Evolutionary conservation across 2,113 vertebrate genomes (phyloP).

Genomic region (Potamarius usumacintae): DNA sequence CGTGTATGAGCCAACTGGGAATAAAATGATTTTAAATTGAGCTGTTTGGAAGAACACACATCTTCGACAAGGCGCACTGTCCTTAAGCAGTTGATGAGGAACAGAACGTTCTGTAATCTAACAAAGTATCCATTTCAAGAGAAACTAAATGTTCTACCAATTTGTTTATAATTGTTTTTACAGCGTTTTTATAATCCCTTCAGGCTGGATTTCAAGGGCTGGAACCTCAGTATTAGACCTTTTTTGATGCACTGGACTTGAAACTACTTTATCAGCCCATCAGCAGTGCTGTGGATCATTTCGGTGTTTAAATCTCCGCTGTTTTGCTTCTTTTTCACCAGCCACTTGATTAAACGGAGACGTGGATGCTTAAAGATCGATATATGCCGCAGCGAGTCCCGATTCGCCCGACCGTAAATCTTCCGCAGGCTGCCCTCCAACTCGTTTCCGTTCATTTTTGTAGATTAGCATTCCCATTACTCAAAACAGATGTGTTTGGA

Average conservation of each 20-base stretch:
- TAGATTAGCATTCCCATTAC: constrained; percentile 75
- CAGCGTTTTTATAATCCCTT: constrained; percentile 58
- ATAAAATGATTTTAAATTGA: constrained; percentile 1
- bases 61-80: neutral
- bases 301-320: constrained; percentile 40
- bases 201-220: constrained; percentile 66
- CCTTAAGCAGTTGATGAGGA: neutral
- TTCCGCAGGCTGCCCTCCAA: constrained; percentile 56
- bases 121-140: neutral
- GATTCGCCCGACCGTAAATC: constrained; percentile 67
- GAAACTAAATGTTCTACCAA: constrained; percentile 66
- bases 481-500: constrained; percentile 71
- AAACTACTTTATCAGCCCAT: neutral
- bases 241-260: constrained; percentile 61
- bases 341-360: constrained; percentile 63
- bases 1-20: constrained; percentile 3
- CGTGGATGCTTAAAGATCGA: constrained; percentile 69
- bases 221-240: constrained; percentile 49
- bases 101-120: neutral
- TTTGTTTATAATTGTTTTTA: constrained; percentile 52
- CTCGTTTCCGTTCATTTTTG: constrained; percentile 67
- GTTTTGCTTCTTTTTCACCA: constrained; percentile 51
- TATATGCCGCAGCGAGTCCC: constrained; percentile 60
- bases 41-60: neutral
- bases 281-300: neutral